Percentiles rank a stretch among this genome's conserved stretches.
These are phyloP conservation scores for Carettochelys insculpta DNA, from an alignment of 2,113 vertebrate species.

Conservation along the genomic window DNA sequence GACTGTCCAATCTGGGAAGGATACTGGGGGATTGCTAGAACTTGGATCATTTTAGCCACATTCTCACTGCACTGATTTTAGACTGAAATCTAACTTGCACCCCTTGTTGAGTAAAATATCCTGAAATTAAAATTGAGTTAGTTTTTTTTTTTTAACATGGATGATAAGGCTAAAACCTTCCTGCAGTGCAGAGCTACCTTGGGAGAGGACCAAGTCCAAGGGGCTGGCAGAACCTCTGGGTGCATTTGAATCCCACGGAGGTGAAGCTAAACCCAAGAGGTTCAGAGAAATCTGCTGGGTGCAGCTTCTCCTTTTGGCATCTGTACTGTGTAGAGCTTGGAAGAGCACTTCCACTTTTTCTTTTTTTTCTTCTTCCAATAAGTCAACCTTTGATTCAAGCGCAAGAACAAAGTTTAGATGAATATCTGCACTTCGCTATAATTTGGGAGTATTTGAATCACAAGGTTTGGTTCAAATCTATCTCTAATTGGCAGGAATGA, in stretches of 20 bases:
- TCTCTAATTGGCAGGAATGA: background rate
- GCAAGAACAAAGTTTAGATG: background rate
- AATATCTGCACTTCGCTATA: background rate
- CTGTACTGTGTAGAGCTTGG: background rate
- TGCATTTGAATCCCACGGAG: background rate
- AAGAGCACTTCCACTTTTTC: background rate
- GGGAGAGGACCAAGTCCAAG: background rate
- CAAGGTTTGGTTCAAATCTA: background rate
- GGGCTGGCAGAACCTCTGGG: background rate
- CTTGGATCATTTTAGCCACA: background rate
- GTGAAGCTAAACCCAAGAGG: background rate
- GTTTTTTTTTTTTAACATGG: background rate
- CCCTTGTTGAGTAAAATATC: background rate
- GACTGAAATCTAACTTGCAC: background rate
- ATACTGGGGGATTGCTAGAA: background rate
- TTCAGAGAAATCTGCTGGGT: background rate
- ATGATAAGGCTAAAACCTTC: background rate
- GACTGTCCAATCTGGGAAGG: background rate
- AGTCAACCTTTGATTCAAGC: background rate
- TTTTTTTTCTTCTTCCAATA: background rate
- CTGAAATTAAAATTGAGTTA: background rate
- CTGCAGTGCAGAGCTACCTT: background rate
- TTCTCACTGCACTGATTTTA: background rate
- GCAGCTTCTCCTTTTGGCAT: background rate
- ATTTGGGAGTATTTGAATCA: fast-evolving